Conservation (phyloP, 2,797 vertebrate species). For the Phalloptychus januarius region DNA sequence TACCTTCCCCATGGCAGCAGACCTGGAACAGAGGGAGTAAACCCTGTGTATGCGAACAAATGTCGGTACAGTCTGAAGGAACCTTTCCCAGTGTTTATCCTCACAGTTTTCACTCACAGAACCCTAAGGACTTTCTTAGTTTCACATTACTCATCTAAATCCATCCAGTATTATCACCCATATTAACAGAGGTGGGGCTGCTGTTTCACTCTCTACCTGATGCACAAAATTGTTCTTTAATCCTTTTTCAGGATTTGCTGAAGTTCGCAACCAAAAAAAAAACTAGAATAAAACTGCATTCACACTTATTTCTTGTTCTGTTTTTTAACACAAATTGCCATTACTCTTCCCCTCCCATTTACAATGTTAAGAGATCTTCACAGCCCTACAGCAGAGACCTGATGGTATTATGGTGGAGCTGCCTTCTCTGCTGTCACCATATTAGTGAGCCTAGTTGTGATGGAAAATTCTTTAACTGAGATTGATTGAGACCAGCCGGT, state of each 20-base stretch:
- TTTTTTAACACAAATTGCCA: slow-evolving; percentile 21
- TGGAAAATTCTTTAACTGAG: slow-evolving; percentile 78
- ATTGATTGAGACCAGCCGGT: slow-evolving; percentile 79
- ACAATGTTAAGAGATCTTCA: slow-evolving; percentile 61
- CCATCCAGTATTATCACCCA: slow-evolving; percentile 63
- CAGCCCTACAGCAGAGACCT: slow-evolving; percentile 64
- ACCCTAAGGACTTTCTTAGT: slow-evolving; percentile 44
- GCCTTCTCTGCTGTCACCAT: slow-evolving; percentile 71
- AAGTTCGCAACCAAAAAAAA: slow-evolving; percentile 30
- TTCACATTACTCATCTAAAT: slow-evolving; percentile 31
- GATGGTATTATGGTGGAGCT: slow-evolving; percentile 76
- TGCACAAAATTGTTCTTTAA: slow-evolving; percentile 12
- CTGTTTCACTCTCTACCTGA: slow-evolving; percentile 55
- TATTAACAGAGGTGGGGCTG: slow-evolving; percentile 60
- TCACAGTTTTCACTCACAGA: slow-evolving; percentile 48
- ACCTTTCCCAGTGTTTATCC: slow-evolving; percentile 50
- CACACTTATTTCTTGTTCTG: slow-evolving; percentile 17
- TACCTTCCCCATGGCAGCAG: slow-evolving; percentile 63
- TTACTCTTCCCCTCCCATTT: slow-evolving; percentile 23
- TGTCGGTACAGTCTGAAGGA: slow-evolving; percentile 51
- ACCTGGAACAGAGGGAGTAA: slow-evolving; percentile 52
- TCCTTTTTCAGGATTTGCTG: slow-evolving; percentile 26
- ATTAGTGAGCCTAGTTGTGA: slow-evolving; percentile 60
- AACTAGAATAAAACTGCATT: slow-evolving; percentile 35
- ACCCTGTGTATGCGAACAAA: slow-evolving; percentile 34